These are phyloP conservation scores for Chirona hameri DNA, from an alignment of 2,888 invertebrate genomes.

Conservation along the genomic window DNA sequence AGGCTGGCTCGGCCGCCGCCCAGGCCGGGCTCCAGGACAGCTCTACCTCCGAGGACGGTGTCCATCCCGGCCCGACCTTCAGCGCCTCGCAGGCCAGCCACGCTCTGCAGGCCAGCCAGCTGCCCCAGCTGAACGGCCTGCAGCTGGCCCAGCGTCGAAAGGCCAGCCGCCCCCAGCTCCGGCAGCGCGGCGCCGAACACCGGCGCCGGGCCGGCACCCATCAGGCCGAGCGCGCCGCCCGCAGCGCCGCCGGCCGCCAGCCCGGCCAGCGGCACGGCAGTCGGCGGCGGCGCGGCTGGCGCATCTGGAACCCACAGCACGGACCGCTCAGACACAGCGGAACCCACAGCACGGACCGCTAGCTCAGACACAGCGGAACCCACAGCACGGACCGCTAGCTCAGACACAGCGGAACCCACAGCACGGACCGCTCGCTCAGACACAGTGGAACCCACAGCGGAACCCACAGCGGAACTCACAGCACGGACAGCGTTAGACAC, in stretches of 20 bases:
- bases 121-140: neutral
- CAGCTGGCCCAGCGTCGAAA: conserved; percentile 35
- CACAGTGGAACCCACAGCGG: too few species aligned
- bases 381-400: too few species aligned
- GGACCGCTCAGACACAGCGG: too few species aligned
- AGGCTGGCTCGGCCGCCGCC: neutral
- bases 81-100: conserved; percentile 47
- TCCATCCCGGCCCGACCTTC: conserved; percentile 35
- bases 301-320: neutral
- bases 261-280: too few species aligned
- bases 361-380: too few species aligned
- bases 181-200: conserved; percentile 37
- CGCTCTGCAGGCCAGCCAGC: conserved; percentile 47
- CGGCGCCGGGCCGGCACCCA: conserved; percentile 37
- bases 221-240: conserved; percentile 32
- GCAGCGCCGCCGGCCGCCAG: too few species aligned
- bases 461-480: too few species aligned
- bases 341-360: too few species aligned
- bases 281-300: too few species aligned
- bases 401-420: too few species aligned
- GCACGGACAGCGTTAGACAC: too few species aligned
- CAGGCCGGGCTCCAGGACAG: neutral
- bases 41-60: neutral
- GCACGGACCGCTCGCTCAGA: too few species aligned
- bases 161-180: conserved; percentile 40